Base-by-base conservation (phyloP, 1,140 invertebrate species). In the Dreissena rostriformis region DNA sequence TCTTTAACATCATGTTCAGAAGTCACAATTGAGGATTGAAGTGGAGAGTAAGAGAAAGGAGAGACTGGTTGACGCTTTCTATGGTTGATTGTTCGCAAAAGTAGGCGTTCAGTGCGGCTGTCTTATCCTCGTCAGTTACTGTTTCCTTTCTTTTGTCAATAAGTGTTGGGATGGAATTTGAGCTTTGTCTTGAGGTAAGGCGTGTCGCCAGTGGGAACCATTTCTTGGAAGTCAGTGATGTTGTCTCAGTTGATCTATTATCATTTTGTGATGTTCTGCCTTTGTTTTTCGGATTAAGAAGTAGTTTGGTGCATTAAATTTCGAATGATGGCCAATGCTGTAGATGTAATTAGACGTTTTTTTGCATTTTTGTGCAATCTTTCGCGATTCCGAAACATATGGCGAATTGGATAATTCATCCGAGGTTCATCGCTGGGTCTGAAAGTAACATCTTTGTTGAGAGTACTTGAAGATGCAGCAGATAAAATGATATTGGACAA, bases 391-490 rank as follows among this genome's bases (percentile, higher is more conserved):
- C 12, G 52, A n/a, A 24, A 5, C 61, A 19, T 24, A 63, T 5
- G 19, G 19, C 19, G 19, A 63, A n/a, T 24, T 4, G 19, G 2
- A n/a, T 63, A 4, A 63, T 63, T 82, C 19, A 82, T 49, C 81
- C 81, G 75, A 22, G 57, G 71, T n/a, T 67, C 57, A 70, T 83
- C 81, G 51, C 53, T 68, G 22, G 39, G 81, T 67, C 71, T n/a
- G 17, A 83, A 75, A 14, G 57, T 83, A 6, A 83, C 68, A 28
- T 19, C 49, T 53, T 63, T 83, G 52, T 83, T 83, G 11, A 71
- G 72, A 52, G 75, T 75, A 26, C 55, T 83, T 49, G 74, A 57
- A 67, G 26, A 66, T 28, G 81, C 63, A 14, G 57, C 65, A 10
- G 71, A 15, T 29, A 73, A n/a, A n/a, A 82, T 66, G 61, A 12